Conservation (phyloP, 2,888 invertebrate genomes). For the Augochlorella aurata region DNA sequence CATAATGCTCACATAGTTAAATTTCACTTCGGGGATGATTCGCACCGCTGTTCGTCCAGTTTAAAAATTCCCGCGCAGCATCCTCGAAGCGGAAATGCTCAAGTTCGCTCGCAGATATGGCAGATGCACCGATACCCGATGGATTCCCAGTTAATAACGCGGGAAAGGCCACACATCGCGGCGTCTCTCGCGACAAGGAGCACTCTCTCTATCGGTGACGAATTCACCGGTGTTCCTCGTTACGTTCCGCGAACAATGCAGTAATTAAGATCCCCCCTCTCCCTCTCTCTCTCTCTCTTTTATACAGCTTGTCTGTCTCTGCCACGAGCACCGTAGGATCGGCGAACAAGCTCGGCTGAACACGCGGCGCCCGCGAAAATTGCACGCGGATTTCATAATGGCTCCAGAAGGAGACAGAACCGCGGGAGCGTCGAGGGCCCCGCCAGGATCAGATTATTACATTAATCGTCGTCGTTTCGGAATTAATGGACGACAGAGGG, state of each 20-base stretch:
- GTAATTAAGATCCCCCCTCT: background rate
- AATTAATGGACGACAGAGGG: constrained; percentile 25
- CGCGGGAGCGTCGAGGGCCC: constrained; percentile 16
- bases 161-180: background rate
- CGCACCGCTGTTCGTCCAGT: too few species aligned
- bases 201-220: constrained; percentile 6
- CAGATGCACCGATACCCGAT: too few species aligned
- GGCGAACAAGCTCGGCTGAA: background rate
- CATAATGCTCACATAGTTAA: too few species aligned
- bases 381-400: constrained; percentile 37
- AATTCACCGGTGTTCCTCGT: constrained; percentile 8
- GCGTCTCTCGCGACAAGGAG: background rate
- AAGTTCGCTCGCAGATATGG: background rate
- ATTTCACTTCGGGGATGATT: too few species aligned
- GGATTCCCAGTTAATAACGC: background rate
- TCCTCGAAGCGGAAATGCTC: background rate
- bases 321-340: background rate
- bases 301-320: too few species aligned
- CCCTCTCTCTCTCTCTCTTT: background rate
- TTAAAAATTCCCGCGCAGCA: too few species aligned
- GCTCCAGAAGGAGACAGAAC: background rate
- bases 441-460: constrained; percentile 40
- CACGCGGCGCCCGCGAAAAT: constrained; percentile 27
- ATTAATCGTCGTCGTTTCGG: constrained; percentile 39
- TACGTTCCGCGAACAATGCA: constrained; percentile 9